Percentiles rank a stretch among this genome's conserved stretches.
Evolutionary conservation across 1,140 invertebrate species (phyloP).

Genomic region (Venustaconcha ellipsiformis): DNA sequence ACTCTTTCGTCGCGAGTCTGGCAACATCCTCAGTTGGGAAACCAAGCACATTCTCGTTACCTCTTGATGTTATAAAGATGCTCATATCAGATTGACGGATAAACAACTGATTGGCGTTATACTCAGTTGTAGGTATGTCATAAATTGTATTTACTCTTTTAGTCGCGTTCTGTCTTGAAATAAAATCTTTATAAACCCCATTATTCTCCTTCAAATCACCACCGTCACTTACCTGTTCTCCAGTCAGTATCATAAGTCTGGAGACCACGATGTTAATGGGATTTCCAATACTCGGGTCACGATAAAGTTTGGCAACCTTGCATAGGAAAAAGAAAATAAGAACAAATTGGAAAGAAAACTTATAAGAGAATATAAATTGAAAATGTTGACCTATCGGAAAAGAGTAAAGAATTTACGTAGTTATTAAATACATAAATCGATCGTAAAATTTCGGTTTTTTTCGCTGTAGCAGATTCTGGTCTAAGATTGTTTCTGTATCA

Average conservation of each 20-base stretch:
- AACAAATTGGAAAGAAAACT: not conserved
- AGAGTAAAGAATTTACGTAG: not conserved
- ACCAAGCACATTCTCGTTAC: not conserved
- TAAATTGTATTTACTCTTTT: not conserved
- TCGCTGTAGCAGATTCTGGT: no score
- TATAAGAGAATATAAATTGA: not conserved
- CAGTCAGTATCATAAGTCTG: conserved; percentile 80
- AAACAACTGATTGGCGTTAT: not conserved
- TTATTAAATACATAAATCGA: no score
- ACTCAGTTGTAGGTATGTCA: not conserved
- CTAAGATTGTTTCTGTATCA: no score
- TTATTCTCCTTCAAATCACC: no score
- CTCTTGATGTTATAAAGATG: not conserved
- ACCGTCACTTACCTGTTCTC: conserved; percentile 73
- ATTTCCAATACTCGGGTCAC: conserved; percentile 89
- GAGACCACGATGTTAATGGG: conserved; percentile 89
- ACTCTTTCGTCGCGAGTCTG: no score
- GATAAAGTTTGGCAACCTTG: conserved; percentile 76
- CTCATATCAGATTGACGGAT: not conserved
- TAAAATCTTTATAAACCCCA: not conserved
- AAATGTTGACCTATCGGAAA: not conserved
- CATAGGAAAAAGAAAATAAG: conserved; percentile 34
- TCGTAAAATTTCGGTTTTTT: no score
- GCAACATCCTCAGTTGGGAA: no score
- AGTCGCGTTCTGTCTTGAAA: not conserved